Base-by-base conservation (phyloP, 2,888 invertebrate species). In the Dryomyza anilis region DNA sequence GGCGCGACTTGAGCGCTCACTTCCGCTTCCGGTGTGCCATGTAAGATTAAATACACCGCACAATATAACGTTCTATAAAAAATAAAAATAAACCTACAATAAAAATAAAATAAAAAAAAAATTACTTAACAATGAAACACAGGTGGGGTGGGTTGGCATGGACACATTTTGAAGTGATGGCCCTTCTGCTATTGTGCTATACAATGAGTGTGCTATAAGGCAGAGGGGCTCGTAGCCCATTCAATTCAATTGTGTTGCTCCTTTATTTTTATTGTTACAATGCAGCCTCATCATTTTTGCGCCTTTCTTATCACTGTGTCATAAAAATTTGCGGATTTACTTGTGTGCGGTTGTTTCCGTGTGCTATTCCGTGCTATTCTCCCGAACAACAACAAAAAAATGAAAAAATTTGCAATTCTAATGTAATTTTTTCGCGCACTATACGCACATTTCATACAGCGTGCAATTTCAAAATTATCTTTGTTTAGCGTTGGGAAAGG, bases 401-500 rank as follows among this genome's bases (percentile, higher is more conserved):
- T n/a, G n/a, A n/a, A n/a, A n/a, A n/a, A 74, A 78, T 78, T 78
- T 78, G 77, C 78, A 78, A 78, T 78, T 78, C 78, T 74, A 78
- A 78, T 78, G 78, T 78, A 78, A 79, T 78, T 79, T 79, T 78
- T 78, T 58, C 62, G 25, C 61, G 27, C 29, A 27, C 43, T 33
- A 52, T 16, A 46, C 3, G 16, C 14, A 60, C 33, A 25, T 48
- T 33, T 25, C n/a, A n/a, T n/a, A n/a, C n/a, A n/a, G n/a, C n/a
- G n/a, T n/a, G n/a, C n/a, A n/a, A n/a, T n/a, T n/a, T n/a, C n/a
- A n/a, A n/a, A n/a, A n/a, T n/a, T n/a, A n/a, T n/a, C n/a, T n/a
- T n/a, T n/a, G n/a, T n/a, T n/a, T n/a, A n/a, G n/a, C n/a, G n/a
- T n/a, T n/a, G n/a, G n/a, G n/a, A n/a, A n/a, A n/a, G n/a, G n/a